phyloP scores from a whole-genome alignment of 1,140 invertebrate species.

The Drosophila sproati region DNA sequence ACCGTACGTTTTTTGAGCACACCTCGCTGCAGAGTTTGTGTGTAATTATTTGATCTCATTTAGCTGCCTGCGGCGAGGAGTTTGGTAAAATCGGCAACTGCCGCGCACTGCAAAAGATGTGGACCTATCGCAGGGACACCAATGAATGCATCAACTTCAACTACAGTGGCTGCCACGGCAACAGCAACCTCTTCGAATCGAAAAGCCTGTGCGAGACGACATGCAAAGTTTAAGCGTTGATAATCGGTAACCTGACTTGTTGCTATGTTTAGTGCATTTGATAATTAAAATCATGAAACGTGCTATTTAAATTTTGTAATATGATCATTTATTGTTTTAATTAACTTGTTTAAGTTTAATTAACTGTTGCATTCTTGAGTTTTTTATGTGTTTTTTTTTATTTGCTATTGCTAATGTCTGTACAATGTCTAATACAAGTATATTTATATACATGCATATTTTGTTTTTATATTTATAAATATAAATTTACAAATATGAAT shows the following conservation, averaged over 20 bases:
- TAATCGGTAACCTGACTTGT: neutral
- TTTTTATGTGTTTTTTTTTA: conserved; percentile 32
- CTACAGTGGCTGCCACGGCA: conserved; percentile 92
- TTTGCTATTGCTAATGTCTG: conserved; percentile 33
- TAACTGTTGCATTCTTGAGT: conserved; percentile 37
- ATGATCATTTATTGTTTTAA: conserved; percentile 67
- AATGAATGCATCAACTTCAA: conserved; percentile 86
- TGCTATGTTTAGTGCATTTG: neutral
- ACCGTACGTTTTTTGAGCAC: conserved; percentile 49
- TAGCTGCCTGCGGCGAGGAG: conserved; percentile 63
- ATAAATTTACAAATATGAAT: no score
- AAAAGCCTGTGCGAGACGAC: conserved; percentile 87
- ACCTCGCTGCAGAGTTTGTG: neutral
- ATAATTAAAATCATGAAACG: conserved; percentile 30
- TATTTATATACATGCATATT: conserved; percentile 23
- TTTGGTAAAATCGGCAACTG: conserved; percentile 52
- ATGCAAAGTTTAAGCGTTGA: conserved; percentile 84
- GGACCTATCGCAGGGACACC: conserved; percentile 46
- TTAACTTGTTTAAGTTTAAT: conserved; percentile 67
- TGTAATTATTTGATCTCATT: neutral
- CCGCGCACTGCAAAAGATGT: conserved; percentile 10
- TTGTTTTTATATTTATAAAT: conserved; percentile 17
- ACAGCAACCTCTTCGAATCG: conserved; percentile 90
- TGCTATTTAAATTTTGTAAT: conserved; percentile 38
- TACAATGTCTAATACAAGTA: neutral